Base-by-base conservation (phyloP, 2,113 vertebrate species). In the Platichthys flesus region DNA sequence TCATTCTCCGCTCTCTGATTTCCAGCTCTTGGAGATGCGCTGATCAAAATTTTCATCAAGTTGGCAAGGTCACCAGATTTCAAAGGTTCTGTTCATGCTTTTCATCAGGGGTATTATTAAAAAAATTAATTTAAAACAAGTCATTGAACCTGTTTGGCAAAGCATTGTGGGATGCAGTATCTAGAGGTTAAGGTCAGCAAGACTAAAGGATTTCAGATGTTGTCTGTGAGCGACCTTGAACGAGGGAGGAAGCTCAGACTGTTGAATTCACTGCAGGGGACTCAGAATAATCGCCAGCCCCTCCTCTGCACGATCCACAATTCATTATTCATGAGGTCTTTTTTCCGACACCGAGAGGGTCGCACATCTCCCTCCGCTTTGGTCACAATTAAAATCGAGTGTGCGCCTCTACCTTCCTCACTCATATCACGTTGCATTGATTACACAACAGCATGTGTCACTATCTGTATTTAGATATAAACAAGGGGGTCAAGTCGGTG, bases 261-360 rank as follows among this genome's bases (percentile, higher is more conserved):
- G 58, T 80, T 63, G 73, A 79, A 87, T 85, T 86, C 70, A 69
- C 51, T 67, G 76, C 69, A 67, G 82, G 69, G 78, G 83, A 90
- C 84, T 89, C 85, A 77, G 73, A 90, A 87, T 79, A 81, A 88
- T 92, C 76, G 83, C 86, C 80, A 76, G 68, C 51, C 74, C 76
- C 74, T 92, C 79, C 90, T 91, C 81, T 85, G 83, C 77, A 84
- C 87, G 80, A 88, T 74, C 80, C 82, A 61, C 52, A 89, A 84
- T 91, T 80, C 67, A 88, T 90, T 83, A 91, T 93, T 87, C 87
- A 82, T 78, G 20, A 78, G 71, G 73, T 54, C 67, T 78, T 83
- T 83, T 28, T 28, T 28, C 4, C 66, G 28, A 60, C 79, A 70
- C 67, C 40, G 37, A 78, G 74, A 75, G 37, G 64, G 64, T 37